Conservation (phyloP, 2,113 vertebrate genomes). For the Conger conger region DNA sequence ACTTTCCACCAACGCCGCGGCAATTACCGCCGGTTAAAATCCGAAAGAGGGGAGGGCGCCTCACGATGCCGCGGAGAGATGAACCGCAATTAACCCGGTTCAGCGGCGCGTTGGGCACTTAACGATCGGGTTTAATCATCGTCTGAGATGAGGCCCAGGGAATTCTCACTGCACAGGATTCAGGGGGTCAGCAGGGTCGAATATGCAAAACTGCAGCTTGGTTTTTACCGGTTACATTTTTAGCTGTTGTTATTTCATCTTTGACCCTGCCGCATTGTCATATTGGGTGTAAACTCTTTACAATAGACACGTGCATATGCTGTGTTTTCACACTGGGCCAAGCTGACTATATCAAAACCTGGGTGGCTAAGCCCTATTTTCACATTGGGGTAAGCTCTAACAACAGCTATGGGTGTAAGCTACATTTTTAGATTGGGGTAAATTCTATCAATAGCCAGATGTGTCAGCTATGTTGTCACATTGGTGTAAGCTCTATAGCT, state of each 20-base stretch:
- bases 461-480: too few relatives aligned
- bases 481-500: too few relatives aligned
- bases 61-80: neutral
- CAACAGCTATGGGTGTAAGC: neutral
- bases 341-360: too few relatives aligned
- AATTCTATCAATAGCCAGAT: too few relatives aligned
- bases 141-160: neutral
- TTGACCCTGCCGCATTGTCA: neutral
- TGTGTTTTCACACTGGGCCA: too few relatives aligned
- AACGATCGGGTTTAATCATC: neutral
- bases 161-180: neutral
- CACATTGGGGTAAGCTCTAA: neutral
- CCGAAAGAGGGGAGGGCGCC: neutral
- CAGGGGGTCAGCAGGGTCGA: neutral
- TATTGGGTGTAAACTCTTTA: too few relatives aligned
- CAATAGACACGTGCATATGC: too few relatives aligned
- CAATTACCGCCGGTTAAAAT: neutral
- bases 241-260: neutral
- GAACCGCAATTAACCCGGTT: slow-evolving; percentile 12
- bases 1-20: neutral
- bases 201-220: neutral
- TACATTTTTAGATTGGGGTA: too few relatives aligned
- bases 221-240: neutral
- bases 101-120: neutral
- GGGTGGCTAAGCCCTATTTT: too few relatives aligned